Conservation (phyloP, 2,888 invertebrate species). For the Carabus problematicus region DNA sequence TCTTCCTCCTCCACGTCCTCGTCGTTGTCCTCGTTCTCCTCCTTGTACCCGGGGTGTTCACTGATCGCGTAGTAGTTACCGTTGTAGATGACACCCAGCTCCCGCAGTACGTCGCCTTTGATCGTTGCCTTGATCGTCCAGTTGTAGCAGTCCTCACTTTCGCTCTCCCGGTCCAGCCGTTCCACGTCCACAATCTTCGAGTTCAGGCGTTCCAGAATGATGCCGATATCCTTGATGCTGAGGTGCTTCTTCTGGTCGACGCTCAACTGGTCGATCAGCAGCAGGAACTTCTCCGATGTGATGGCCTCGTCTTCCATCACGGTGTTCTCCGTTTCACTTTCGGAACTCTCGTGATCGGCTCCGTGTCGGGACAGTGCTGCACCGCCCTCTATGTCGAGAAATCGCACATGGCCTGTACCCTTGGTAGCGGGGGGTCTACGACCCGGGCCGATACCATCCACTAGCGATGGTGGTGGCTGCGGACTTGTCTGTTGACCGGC, state of each 20-base stretch:
- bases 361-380: slow-evolving; percentile 54
- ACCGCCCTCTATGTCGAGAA: slow-evolving; percentile 77
- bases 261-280: slow-evolving; percentile 91
- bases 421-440: slow-evolving; percentile 61
- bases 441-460: slow-evolving; percentile 55
- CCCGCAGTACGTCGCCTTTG: slow-evolving; percentile 87
- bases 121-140: slow-evolving; percentile 97
- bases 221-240: slow-evolving; percentile 93
- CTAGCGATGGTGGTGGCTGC: slow-evolving; percentile 64
- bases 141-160: slow-evolving; percentile 93
- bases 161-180: slow-evolving; percentile 88
- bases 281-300: slow-evolving; percentile 89
- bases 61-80: slow-evolving; percentile 95
- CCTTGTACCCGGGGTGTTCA: slow-evolving; percentile 93
- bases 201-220: slow-evolving; percentile 89
- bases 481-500: slow-evolving; percentile 70
- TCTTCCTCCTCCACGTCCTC: slow-evolving; percentile 87
- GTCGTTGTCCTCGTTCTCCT: slow-evolving; percentile 84
- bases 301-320: slow-evolving; percentile 90
- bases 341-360: slow-evolving; percentile 85
- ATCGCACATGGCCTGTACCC: slow-evolving; percentile 82
- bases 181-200: slow-evolving; percentile 95
- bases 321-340: slow-evolving; percentile 93
- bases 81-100: slow-evolving; percentile 93
- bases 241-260: slow-evolving; percentile 91